These are phyloP conservation scores for Dufourea novaeangliae DNA, from an alignment of 1,140 invertebrate species.

Conservation along the genomic window DNA sequence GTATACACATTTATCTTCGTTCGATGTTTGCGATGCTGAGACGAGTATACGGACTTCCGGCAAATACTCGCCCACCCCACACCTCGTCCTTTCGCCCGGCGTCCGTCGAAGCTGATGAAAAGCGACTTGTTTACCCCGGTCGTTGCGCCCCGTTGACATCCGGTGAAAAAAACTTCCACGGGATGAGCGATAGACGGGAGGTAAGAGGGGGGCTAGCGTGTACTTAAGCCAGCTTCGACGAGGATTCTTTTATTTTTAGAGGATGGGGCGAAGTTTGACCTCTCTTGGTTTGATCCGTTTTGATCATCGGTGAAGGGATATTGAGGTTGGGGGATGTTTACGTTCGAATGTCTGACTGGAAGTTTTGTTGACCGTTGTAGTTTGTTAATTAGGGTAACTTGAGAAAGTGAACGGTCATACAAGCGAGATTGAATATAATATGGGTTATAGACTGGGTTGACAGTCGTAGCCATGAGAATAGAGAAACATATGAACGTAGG, in stretches of 20 bases:
- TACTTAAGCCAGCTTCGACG: slow-evolving; percentile 42
- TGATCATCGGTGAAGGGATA: too few species aligned
- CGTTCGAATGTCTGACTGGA: too few species aligned
- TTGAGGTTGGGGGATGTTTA: not conserved
- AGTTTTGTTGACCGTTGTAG: too few species aligned
- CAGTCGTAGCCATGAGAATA: too few species aligned
- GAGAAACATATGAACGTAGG: too few species aligned
- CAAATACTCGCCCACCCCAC: slow-evolving; percentile 43
- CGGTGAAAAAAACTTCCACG: slow-evolving; percentile 44
- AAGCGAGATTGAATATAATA: too few species aligned
- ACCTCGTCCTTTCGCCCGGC: not conserved
- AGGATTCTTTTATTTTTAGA: slow-evolving; percentile 47
- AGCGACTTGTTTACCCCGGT: slow-evolving; percentile 64
- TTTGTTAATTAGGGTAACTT: too few species aligned
- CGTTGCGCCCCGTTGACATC: slow-evolving; percentile 49
- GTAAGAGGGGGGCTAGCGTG: slow-evolving; percentile 20
- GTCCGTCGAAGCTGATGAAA: slow-evolving; percentile 62
- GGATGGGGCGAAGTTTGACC: slow-evolving; percentile 27
- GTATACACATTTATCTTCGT: slow-evolving; percentile 45
- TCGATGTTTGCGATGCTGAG: slow-evolving; percentile 54
- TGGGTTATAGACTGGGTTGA: too few species aligned
- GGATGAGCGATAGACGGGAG: not conserved
- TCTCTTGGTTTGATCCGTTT: not conserved
- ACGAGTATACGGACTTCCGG: slow-evolving; percentile 46
- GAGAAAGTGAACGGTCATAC: too few species aligned